Percentiles rank a stretch among this genome's conserved stretches.
Conservation (phyloP, 2,888 invertebrate genomes). For the Calliopum simillimum region DNA sequence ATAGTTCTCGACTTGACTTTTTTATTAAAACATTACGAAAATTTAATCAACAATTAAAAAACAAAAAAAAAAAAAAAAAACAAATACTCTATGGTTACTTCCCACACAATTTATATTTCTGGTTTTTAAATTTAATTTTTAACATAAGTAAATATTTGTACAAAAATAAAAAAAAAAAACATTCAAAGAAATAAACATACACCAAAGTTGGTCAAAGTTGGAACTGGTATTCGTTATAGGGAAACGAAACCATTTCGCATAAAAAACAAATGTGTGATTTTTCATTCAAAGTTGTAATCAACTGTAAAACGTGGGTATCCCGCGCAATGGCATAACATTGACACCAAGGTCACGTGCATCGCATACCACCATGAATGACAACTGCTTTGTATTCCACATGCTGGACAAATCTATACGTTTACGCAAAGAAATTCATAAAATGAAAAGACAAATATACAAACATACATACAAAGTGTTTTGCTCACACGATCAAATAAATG, state of each 20-base stretch:
- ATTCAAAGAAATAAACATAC: no score
- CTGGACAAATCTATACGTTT: neutral
- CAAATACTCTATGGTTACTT: no score
- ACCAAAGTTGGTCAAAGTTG: neutral
- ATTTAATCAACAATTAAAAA: no score
- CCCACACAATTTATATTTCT: no score
- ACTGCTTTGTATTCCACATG: slow-evolving; percentile 21
- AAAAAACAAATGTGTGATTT: neutral
- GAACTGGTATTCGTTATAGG: neutral
- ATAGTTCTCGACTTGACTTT: no score
- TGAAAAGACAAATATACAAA: no score
- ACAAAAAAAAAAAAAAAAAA: no score
- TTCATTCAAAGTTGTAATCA: neutral
- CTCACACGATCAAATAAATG: neutral
- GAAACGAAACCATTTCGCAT: neutral
- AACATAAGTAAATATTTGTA: no score
- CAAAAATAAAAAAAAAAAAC: no score
- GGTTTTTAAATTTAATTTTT: no score
- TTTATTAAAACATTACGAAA: no score
- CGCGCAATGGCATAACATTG: slow-evolving; percentile 22
- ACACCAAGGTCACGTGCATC: slow-evolving; percentile 29
- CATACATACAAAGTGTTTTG: neutral
- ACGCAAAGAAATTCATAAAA: neutral
- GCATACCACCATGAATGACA: neutral
- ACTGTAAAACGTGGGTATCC: slow-evolving; percentile 24